These are phyloP conservation scores for Hippocampus barbouri DNA, from an alignment of 2,113 vertebrate species.

Conservation along the genomic window DNA sequence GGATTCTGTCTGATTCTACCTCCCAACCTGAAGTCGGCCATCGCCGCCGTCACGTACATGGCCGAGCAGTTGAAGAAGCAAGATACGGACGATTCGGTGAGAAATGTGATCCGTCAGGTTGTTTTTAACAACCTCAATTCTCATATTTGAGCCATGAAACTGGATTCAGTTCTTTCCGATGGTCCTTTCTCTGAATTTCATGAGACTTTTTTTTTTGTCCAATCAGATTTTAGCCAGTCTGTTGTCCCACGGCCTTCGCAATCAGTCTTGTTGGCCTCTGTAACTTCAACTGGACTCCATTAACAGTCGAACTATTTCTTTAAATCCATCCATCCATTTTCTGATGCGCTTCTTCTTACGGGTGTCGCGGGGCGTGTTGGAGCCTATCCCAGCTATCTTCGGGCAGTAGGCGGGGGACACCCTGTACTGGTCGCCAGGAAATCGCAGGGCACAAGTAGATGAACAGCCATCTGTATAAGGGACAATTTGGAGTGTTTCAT, in stretches of 20 bases:
- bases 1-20: constrained; percentile 74
- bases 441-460: too few species aligned
- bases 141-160: background rate
- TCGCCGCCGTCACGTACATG: constrained; percentile 74
- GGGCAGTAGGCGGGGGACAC: too few species aligned
- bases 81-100: constrained; percentile 71
- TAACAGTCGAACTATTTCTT: background rate
- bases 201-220: constrained; percentile 1
- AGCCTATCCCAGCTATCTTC: too few species aligned
- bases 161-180: background rate
- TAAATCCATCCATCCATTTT: too few species aligned
- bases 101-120: constrained; percentile 14
- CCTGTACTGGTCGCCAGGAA: too few species aligned
- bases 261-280: background rate
- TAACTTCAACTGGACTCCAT: background rate
- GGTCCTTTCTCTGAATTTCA: background rate
- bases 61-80: constrained; percentile 75
- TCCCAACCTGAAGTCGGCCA: constrained; percentile 79
- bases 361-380: too few species aligned
- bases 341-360: too few species aligned
- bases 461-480: too few species aligned
- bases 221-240: background rate
- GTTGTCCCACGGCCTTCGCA: background rate
- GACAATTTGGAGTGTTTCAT: too few species aligned
- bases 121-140: too few species aligned